phyloP scores from a whole-genome alignment of 2,113 vertebrate species.

The Hippocampus guttulatus region DNA sequence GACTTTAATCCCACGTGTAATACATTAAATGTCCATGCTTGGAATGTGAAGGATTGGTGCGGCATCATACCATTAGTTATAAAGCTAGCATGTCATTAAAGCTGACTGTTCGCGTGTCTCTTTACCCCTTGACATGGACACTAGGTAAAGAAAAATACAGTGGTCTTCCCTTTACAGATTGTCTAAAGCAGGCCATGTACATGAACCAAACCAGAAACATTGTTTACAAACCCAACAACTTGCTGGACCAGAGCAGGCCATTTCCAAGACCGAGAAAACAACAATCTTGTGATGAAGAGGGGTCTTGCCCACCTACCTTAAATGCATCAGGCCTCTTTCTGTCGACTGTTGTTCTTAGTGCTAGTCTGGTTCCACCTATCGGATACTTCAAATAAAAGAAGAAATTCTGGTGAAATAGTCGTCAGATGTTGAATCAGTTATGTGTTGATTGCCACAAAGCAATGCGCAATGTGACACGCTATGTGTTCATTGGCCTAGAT shows the following conservation, averaged over 20 bases:
- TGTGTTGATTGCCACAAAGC: too few relatives aligned
- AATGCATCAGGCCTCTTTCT: too few relatives aligned
- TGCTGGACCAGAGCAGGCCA: background rate
- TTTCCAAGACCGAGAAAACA: background rate
- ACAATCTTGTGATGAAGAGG: too few relatives aligned
- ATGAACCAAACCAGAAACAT: background rate
- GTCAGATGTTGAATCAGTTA: too few relatives aligned
- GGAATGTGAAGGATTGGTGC: conserved; percentile 37
- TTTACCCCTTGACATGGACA: background rate
- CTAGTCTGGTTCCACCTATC: too few relatives aligned
- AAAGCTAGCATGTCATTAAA: background rate
- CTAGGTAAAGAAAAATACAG: background rate
- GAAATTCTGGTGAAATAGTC: too few relatives aligned
- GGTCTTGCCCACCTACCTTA: too few relatives aligned
- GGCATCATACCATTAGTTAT: background rate
- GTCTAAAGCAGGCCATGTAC: too few relatives aligned
- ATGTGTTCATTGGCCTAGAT: too few relatives aligned
- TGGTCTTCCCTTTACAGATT: background rate
- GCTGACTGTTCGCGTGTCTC: background rate
- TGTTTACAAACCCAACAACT: background rate
- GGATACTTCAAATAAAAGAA: too few relatives aligned
- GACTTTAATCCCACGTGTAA: conserved; percentile 60
- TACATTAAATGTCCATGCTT: conserved; percentile 54
- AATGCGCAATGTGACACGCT: too few relatives aligned
- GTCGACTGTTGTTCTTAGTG: too few relatives aligned